Base-by-base conservation (phyloP, 2,113 vertebrate genomes). In the Chinchilla lanigera region DNA sequence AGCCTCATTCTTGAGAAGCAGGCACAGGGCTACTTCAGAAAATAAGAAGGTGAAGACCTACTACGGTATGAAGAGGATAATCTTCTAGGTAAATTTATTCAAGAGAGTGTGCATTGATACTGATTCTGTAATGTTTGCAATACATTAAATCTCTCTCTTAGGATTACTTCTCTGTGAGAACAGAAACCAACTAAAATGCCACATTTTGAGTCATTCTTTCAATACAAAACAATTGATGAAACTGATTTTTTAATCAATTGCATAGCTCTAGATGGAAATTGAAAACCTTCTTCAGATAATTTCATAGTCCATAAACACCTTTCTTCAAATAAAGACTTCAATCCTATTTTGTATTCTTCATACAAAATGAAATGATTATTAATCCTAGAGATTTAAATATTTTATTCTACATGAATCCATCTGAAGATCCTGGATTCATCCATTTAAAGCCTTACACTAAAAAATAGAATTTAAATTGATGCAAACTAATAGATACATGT, bases 201-300 rank as follows among this genome's bases (percentile, higher is more conserved):
- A 69, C 61, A 86, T 85, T 77, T 24, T 84, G 28, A 90, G 56
- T 30, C 35, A 35, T 20, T 4, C 8, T 86, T 56, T 67, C 17
- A 35, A 35, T 61, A 44, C 12, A 90, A 95, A 95, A 75, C 7
- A 56, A 86, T 44, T 90, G 16, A 13, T 24, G 69, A 82, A 63
- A 35, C 0, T 6, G 12, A 88, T 44, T 88, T 75, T 93, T 44
- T 47, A 71, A 56, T 50, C 44, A 86, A 89, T 26, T 71, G 17
- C 14, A 65, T 19, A 86, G 28, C 6, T 1, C 3, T 86, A 71
- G 14, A 0, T 83, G 7, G 26, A 94, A 95, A 84, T 47, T 87
- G 38, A 73, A 92, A 90, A n/a, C 1, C 1, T 50, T 80, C 13
- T 14, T 52, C 16, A 9, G 28, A 69, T 84, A 84, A 83, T 67